These are phyloP conservation scores for Plecotus auritus DNA, from an alignment of 2,113 vertebrate species.

Conservation along the genomic window DNA sequence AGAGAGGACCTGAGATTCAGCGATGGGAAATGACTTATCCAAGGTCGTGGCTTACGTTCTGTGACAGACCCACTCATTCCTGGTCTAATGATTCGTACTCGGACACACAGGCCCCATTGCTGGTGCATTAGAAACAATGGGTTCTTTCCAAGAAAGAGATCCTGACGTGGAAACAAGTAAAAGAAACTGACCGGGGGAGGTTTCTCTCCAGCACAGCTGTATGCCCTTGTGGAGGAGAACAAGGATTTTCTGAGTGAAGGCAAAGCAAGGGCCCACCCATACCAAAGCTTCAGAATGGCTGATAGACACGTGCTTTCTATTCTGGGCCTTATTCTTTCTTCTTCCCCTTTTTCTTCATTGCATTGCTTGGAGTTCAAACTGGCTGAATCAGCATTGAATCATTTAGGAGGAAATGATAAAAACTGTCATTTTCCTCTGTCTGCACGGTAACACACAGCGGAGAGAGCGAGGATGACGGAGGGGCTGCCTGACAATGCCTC, in stretches of 20 bases:
- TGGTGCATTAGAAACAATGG: background rate
- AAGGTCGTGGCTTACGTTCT: background rate
- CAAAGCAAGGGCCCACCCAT: background rate
- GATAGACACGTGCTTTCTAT: slow-evolving; percentile 46
- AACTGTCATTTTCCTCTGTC: slow-evolving; percentile 35
- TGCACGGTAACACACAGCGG: slow-evolving; percentile 4
- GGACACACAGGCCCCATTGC: background rate
- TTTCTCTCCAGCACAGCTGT: background rate
- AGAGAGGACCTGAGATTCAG: background rate
- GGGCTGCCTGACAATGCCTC: slow-evolving; percentile 39
- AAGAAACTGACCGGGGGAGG: background rate
- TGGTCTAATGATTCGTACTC: background rate
- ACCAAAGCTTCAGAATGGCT: background rate
- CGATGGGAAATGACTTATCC: background rate
- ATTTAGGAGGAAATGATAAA: slow-evolving; percentile 66
- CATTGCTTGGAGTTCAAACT: slow-evolving; percentile 32
- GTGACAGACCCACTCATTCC: too few species aligned
- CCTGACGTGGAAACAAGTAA: background rate
- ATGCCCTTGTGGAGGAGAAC: slow-evolving; percentile 29
- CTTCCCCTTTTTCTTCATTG: background rate
- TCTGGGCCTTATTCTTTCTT: background rate
- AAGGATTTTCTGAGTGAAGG: slow-evolving; percentile 27
- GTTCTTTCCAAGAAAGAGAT: background rate
- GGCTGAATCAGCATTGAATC: slow-evolving; percentile 62
- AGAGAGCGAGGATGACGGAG: slow-evolving; percentile 17